Evolutionary conservation across 2,888 invertebrate species (phyloP), one percentile per base, ranked within the genome.

Genomic region (Lasioglossum pauxillum): DNA sequence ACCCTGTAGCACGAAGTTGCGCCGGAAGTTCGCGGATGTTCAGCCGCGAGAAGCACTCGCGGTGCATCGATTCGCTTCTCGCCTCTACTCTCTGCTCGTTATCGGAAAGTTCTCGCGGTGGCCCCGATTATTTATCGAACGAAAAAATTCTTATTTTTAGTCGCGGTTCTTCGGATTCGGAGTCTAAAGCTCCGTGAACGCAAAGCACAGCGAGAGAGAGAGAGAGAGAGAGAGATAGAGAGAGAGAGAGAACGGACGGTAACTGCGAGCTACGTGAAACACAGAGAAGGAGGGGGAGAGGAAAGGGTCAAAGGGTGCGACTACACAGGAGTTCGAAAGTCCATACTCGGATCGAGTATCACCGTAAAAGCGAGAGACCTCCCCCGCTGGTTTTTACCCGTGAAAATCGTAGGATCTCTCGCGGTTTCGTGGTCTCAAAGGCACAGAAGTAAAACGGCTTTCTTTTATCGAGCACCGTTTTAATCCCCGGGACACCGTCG

Each of bases 111-210:
- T 73, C 57, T 10, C 12, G 8, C 44, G 38, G 75, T 44, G 41
- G 75, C 57, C 19, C 57, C 46, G 53, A 31, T 75, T 75, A 75
- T 75, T 49, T 49, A 53, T 53, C 49, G 49, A 69, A 41, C 41
- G 69, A 41, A 69, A 41, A 69, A 69, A 67, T 67, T 41, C 69
- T 69, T 69, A 69, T 41, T 69, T 69, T 41, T 69, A 69, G 38
- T 23, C 38, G 5, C n/a, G 69, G 5, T 14, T 41, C 12, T 41
- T 69, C 38, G 41, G 73, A 49, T 46, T 73, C 31, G 12, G 3
- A 19, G 44, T 27, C 14, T 44, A 27, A 46, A 73, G 31, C 19
- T 49, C 73, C 19, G 73, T 8, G 31, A 73, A 73, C 31, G 44
- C 46, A 46, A 73, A 73, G 46, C 46, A 44, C 46, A 46, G 35